phyloP scores from a whole-genome alignment of 2,888 invertebrate genomes.

The Apamea monoglypha region DNA sequence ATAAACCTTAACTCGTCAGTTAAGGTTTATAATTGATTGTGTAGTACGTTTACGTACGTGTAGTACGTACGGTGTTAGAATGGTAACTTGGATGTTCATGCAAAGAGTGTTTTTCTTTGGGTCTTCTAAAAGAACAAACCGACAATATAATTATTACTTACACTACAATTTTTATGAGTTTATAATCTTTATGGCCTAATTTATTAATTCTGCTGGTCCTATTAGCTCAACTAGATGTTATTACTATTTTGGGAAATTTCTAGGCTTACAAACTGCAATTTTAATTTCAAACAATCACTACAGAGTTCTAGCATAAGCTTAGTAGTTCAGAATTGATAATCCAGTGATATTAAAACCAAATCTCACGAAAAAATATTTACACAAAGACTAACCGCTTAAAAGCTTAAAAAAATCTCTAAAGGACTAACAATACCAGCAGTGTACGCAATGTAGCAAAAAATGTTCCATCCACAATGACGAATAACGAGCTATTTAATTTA shows the following conservation, averaged over 20 bases:
- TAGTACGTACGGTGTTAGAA: no score
- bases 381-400: constrained; percentile 14
- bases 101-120: background rate
- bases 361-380: background rate
- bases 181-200: background rate
- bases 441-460: constrained; percentile 46
- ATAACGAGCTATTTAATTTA: constrained; percentile 65
- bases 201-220: background rate
- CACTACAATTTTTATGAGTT: background rate
- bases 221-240: background rate
- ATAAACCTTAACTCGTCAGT: no score
- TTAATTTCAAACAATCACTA: background rate
- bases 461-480: constrained; percentile 43
- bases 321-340: background rate
- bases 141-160: background rate
- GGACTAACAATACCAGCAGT: constrained; percentile 33
- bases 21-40: no score
- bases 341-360: background rate
- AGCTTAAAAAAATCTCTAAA: constrained; percentile 18
- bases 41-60: no score
- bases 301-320: background rate
- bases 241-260: background rate
- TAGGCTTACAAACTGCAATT: background rate
- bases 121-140: background rate
- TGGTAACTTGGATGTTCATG: background rate